Evolutionary conservation across 2,888 invertebrate species (phyloP).

Genomic region (Erebia epiphron): DNA sequence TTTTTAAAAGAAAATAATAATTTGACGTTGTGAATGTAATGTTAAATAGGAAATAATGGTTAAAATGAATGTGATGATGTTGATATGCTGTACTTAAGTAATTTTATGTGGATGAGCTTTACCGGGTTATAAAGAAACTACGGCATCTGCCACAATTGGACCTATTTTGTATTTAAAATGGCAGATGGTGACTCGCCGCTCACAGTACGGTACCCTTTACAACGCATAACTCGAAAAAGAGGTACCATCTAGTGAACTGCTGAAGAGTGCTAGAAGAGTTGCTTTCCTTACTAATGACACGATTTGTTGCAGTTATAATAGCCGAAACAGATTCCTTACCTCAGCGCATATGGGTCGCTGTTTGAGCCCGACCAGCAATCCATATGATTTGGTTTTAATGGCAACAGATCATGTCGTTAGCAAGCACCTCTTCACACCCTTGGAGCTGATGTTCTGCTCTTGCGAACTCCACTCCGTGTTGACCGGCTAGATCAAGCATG

Average conservation of each 20-base stretch:
- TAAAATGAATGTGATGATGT: background rate
- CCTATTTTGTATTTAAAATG: background rate
- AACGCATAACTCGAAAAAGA: background rate
- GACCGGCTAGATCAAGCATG: background rate
- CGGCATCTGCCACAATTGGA: background rate
- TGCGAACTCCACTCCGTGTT: conserved; percentile 9
- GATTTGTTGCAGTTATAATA: background rate
- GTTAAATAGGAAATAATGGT: background rate
- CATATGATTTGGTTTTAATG: background rate
- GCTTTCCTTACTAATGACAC: background rate
- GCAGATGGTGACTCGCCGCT: conserved; percentile 13
- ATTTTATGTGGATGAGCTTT: background rate
- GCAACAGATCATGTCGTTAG: background rate
- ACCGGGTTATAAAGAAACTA: background rate
- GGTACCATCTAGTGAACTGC: background rate
- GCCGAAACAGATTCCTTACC: background rate
- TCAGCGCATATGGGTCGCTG: background rate
- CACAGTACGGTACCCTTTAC: background rate
- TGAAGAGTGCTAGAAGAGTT: background rate
- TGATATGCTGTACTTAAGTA: background rate
- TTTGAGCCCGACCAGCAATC: background rate
- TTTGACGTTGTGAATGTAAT: background rate
- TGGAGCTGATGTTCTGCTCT: conserved; percentile 15
- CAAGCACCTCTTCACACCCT: background rate
- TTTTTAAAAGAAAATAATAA: too few species aligned